Percentiles rank a stretch among this genome's conserved stretches.
phyloP scores from a whole-genome alignment of 2,888 invertebrate species.

The Acleris cristana region DNA sequence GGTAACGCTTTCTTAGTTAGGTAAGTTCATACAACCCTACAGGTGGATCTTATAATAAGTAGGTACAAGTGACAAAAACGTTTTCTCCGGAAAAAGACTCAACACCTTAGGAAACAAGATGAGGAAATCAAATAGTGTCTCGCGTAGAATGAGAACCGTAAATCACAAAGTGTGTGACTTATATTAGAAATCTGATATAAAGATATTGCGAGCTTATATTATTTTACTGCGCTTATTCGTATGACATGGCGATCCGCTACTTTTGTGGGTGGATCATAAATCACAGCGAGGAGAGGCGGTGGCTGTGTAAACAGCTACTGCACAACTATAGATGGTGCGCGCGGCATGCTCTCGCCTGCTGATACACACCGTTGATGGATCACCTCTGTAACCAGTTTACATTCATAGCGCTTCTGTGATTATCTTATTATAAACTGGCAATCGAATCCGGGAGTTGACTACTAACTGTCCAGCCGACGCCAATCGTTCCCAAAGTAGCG shows the following conservation, averaged over 20 bases:
- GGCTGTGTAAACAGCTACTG: constrained; percentile 35
- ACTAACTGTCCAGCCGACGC: not conserved
- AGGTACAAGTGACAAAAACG: not conserved
- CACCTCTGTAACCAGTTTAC: constrained; percentile 22
- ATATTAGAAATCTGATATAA: constrained; percentile 30
- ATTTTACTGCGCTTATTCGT: constrained; percentile 34
- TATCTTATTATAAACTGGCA: constrained; percentile 4
- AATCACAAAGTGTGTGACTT: constrained; percentile 25
- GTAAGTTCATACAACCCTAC: too few species aligned
- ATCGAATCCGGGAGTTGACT: constrained; percentile 10
- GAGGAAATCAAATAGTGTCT: constrained; percentile 8
- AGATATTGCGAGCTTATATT: constrained; percentile 30
- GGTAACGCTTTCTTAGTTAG: too few species aligned
- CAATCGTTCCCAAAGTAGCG: not conserved
- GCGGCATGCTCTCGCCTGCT: constrained; percentile 23
- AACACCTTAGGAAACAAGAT: not conserved
- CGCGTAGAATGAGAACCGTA: constrained; percentile 3
- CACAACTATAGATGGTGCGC: constrained; percentile 13
- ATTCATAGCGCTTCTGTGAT: constrained; percentile 1
- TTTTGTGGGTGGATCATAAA: constrained; percentile 39
- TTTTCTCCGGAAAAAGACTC: not conserved
- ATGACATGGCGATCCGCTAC: constrained; percentile 34
- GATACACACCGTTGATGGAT: constrained; percentile 34
- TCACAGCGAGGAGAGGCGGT: constrained; percentile 37
- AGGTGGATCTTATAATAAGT: too few species aligned